Evolutionary conservation across 92 coral and sea anemone genomes (phyloP), one percentile per base, ranked within the genome.

Genomic region (Pocillopora meandrina): DNA sequence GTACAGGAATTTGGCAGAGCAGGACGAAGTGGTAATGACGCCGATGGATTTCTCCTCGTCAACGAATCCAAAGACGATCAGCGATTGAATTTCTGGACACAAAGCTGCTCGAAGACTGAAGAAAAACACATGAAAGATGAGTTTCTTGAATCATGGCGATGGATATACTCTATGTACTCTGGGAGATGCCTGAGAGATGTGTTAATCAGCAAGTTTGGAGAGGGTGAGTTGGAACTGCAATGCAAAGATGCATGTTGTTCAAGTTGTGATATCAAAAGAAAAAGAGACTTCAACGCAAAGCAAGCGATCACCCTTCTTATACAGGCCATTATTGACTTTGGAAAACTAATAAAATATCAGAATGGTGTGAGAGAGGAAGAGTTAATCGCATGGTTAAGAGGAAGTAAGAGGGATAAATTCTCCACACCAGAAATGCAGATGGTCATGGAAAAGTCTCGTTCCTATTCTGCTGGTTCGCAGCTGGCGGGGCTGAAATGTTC

Each of bases 1-100:
- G 23, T 88, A 16, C 92, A 88, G 71, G 90, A 91, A 74, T 88
- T 91, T 78, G 94, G 94, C 5, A 85, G 90, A 75, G 94, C 90
- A 47, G 94, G 90, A 67, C 59, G 92, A 62, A 62, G 90, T 74
- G 90, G 90, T n/a, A 69, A 81, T 23, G 56, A 5, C 58, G 68
- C 92, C 15, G 88, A 85, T 65, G 89, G 95, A 23, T 77, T 81
- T 77, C 80, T 92, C 7, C 71, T 86, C 12, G 15, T 89, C 8
- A 89, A 92, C 62, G 86, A 92, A 74, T 35, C 64, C 17, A 89
- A 88, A 75, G 92, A 91, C 71, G 90, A 91, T 67, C 95, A 91
- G 57, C 70, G 90, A 10, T 64, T 91, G 9, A 67, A 86, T 20
- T 80, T 55, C 76, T 87, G 89, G 89, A 84, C 84, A 2, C 84